phyloP scores from a whole-genome alignment of 2,113 vertebrate genomes.

The Gobio gobio region DNA sequence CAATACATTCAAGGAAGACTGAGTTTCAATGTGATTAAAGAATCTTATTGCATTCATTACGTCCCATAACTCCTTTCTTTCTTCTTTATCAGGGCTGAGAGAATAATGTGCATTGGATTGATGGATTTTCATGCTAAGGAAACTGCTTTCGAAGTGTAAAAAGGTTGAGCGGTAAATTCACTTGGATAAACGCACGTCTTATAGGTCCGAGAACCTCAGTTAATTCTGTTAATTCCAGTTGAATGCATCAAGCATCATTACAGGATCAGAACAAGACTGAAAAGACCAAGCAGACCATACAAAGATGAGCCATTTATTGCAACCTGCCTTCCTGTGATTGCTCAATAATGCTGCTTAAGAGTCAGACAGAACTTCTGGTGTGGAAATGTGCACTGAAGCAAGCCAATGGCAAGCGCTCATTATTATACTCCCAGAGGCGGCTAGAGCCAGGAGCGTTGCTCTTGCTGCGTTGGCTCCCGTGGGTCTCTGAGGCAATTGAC shows the following conservation, averaged over 20 bases:
- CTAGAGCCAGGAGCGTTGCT: conserved; percentile 28
- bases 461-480: conserved; percentile 23
- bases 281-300: conserved; percentile 36
- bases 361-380: neutral
- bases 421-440: conserved; percentile 29
- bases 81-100: conserved; percentile 27
- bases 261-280: conserved; percentile 20
- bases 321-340: conserved; percentile 20
- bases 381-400: conserved; percentile 24
- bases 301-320: conserved; percentile 28
- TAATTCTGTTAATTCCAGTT: conserved; percentile 18
- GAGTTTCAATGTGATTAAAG: conserved; percentile 46
- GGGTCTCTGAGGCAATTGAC: conserved; percentile 8
- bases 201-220: conserved; percentile 15
- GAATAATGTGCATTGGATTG: conserved; percentile 14
- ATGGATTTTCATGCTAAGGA: conserved; percentile 34
- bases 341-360: conserved; percentile 26
- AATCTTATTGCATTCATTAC: conserved; percentile 26
- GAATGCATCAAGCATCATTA: neutral
- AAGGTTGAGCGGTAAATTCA: neutral
- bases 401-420: conserved; percentile 27
- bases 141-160: neutral
- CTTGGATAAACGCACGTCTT: neutral
- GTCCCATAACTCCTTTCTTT: conserved; percentile 35
- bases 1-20: conserved; percentile 36